A percentile compares a stretch with the other conserved stretches of the same genome.
Evolutionary conservation across 2,888 invertebrate genomes (phyloP).

Genomic region (Phyto melanocephala): DNA sequence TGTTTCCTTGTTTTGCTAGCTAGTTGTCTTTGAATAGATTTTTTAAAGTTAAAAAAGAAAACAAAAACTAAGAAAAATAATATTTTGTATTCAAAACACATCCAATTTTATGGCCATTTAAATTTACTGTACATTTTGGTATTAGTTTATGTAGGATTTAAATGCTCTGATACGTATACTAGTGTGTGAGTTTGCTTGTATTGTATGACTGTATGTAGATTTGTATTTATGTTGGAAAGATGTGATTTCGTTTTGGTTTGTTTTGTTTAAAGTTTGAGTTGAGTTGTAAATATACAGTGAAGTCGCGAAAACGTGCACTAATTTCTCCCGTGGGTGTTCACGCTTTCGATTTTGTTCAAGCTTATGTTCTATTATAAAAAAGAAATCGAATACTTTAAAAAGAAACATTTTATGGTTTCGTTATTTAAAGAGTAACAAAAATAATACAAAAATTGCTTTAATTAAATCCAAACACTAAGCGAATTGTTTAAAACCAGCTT

Average conservation of each 20-base stretch:
- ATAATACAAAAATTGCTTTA: too few species aligned
- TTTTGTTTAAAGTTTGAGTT: slow-evolving; percentile 26
- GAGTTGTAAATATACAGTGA: neutral
- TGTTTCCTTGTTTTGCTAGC: neutral
- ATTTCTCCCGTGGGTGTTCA: too few species aligned
- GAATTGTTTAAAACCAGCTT: too few species aligned
- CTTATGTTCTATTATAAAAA: too few species aligned
- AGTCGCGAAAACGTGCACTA: too few species aligned
- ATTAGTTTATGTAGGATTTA: slow-evolving; percentile 55
- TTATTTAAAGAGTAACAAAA: too few species aligned
- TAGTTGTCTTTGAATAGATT: neutral
- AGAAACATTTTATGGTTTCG: too few species aligned
- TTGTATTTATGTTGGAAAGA: neutral
- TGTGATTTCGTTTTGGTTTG: slow-evolving; percentile 1
- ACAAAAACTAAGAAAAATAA: neutral
- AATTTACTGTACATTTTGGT: slow-evolving; percentile 52
- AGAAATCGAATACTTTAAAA: too few species aligned
- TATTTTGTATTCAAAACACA: slow-evolving; percentile 54
- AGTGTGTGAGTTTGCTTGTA: neutral
- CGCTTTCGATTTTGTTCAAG: too few species aligned
- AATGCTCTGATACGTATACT: slow-evolving; percentile 8
- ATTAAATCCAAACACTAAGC: too few species aligned
- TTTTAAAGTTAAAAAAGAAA: neutral
- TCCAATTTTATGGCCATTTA: slow-evolving; percentile 58
- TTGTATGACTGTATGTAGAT: neutral